phyloP scores from a whole-genome alignment of 1,140 invertebrate species.

The Apis florea region DNA sequence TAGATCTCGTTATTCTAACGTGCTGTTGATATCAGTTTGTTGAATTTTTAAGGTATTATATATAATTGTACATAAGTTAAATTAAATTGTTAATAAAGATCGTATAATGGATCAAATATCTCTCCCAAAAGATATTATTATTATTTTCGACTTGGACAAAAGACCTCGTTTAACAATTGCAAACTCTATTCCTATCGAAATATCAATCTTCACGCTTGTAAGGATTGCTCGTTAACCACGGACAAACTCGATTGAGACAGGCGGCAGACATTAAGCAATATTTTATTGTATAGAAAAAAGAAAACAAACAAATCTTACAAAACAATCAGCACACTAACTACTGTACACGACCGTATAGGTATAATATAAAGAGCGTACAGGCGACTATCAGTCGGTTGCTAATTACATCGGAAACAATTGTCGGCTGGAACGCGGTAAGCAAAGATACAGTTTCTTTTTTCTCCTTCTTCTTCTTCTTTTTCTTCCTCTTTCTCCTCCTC shows the following conservation, averaged over 20 bases:
- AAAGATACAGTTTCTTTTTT: background rate
- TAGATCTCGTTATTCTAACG: constrained; percentile 16
- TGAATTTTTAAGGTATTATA: constrained; percentile 63
- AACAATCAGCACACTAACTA: constrained; percentile 66
- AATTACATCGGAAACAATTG: constrained; percentile 10
- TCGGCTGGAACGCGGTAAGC: constrained; percentile 22
- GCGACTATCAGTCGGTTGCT: constrained; percentile 1
- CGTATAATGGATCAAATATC: constrained; percentile 19
- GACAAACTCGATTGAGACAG: background rate
- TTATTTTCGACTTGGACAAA: too few species aligned
- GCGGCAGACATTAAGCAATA: constrained; percentile 50
- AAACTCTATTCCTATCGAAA: background rate
- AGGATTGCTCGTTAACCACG: background rate
- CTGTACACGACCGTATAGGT: constrained; percentile 58
- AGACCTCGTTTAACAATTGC: background rate
- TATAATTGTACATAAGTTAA: constrained; percentile 73
- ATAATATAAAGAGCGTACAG: constrained; percentile 39
- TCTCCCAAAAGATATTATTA: too few species aligned
- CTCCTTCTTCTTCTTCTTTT: too few species aligned
- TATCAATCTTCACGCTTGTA: background rate
- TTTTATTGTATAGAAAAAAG: constrained; percentile 68
- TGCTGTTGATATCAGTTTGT: constrained; percentile 57
- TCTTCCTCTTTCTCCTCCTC: too few species aligned
- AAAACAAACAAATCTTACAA: constrained; percentile 70
- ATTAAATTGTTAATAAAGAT: constrained; percentile 68